These are phyloP conservation scores for Sebastes aleutianus DNA, from an alignment of 2,797 vertebrate species.

Conservation along the genomic window DNA sequence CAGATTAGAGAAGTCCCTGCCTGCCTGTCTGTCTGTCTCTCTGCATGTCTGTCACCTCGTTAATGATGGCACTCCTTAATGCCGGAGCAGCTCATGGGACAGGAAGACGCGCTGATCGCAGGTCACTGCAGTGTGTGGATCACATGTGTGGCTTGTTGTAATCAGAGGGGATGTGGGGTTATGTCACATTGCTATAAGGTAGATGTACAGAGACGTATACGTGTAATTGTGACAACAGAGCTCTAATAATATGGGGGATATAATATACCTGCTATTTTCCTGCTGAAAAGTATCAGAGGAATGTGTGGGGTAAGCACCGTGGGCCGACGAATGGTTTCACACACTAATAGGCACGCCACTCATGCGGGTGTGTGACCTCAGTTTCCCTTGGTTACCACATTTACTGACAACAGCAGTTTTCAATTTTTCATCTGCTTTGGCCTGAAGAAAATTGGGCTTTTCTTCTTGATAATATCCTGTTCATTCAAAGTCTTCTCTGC, in stretches of 20 bases:
- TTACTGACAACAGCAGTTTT: slow-evolving; percentile 41
- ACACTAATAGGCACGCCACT: slow-evolving; percentile 24
- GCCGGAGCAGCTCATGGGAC: slow-evolving; percentile 23
- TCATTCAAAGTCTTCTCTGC: background rate
- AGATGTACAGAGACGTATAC: background rate
- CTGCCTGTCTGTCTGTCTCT: slow-evolving; percentile 23
- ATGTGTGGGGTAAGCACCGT: slow-evolving; percentile 36
- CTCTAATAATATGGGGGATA: background rate
- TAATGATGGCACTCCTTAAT: slow-evolving; percentile 50
- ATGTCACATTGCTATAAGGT: background rate
- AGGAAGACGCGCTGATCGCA: slow-evolving; percentile 35
- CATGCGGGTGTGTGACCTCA: slow-evolving; percentile 37
- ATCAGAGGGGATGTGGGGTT: background rate
- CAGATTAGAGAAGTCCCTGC: slow-evolving; percentile 67
- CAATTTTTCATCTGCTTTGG: slow-evolving; percentile 10
- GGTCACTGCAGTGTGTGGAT: slow-evolving; percentile 21
- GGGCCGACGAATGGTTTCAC: slow-evolving; percentile 29
- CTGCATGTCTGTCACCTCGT: slow-evolving; percentile 34
- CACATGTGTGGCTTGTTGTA: slow-evolving; percentile 2
- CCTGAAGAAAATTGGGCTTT: slow-evolving; percentile 9
- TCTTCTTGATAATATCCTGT: slow-evolving; percentile 5
- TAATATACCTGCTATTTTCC: slow-evolving; percentile 1
- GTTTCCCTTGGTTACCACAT: slow-evolving; percentile 59
- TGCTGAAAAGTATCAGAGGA: slow-evolving; percentile 24
- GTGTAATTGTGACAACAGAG: background rate